phyloP scores from a whole-genome alignment of 2,797 vertebrate genomes.

The Bufotes viridis region DNA sequence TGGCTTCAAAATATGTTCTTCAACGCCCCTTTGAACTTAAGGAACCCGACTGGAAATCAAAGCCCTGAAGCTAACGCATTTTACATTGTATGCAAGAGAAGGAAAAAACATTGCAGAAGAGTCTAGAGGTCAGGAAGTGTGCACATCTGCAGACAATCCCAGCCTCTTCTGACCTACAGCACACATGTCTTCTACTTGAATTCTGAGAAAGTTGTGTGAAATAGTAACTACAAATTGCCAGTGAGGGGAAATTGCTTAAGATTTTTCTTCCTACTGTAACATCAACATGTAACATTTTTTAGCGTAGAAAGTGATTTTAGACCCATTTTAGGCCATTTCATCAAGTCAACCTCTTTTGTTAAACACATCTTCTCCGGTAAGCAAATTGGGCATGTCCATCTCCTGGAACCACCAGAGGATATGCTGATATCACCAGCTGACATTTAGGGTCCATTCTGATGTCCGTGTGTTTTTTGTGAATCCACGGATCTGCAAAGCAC shows the following conservation, averaged over 20 bases:
- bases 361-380: not conserved
- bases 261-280: not conserved
- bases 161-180: not conserved
- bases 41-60: not conserved
- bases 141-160: slow-evolving; percentile 8
- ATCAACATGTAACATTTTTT: not conserved
- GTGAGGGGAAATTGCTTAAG: not conserved
- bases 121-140: slow-evolving; percentile 26
- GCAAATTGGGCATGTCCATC: not conserved
- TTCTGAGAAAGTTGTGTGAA: not conserved
- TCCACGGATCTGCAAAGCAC: no score
- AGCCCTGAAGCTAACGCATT: not conserved
- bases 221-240: not conserved
- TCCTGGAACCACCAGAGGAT: not conserved
- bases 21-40: slow-evolving; percentile 19
- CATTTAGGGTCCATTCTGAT: no score
- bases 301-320: not conserved
- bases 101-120: slow-evolving; percentile 23
- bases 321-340: not conserved
- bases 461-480: no score
- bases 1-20: no score
- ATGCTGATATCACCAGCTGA: not conserved
- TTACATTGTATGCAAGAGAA: not conserved
- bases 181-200: not conserved
- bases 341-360: not conserved